A percentile compares a stretch with the other conserved stretches of the same genome.
These are phyloP conservation scores for Epinotia nisella DNA, from an alignment of 2,888 invertebrate genomes.

Conservation along the genomic window DNA sequence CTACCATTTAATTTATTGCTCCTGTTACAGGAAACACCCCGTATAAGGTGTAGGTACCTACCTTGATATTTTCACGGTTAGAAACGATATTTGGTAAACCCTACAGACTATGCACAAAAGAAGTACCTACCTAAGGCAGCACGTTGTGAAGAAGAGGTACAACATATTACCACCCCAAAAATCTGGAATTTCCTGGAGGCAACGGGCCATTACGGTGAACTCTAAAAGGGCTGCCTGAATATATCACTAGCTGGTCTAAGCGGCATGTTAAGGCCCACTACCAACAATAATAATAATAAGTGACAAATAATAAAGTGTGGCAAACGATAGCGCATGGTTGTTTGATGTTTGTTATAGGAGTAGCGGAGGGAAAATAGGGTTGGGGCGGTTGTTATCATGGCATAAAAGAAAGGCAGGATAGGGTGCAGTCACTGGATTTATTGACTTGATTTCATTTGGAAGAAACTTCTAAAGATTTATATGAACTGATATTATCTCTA, in stretches of 20 bases:
- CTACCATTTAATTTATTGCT: no score
- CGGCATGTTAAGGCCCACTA: no score
- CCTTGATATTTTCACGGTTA: slow-evolving; percentile 17
- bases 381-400: slow-evolving; percentile 47
- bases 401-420: slow-evolving; percentile 49
- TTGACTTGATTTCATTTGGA: slow-evolving; percentile 38
- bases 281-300: slow-evolving; percentile 8
- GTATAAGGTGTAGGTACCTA: not conserved
- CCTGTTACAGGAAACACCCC: no score
- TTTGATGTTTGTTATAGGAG: slow-evolving; percentile 58
- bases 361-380: slow-evolving; percentile 49
- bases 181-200: no score
- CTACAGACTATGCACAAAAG: no score
- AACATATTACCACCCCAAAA: no score
- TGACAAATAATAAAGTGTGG: slow-evolving; percentile 53
- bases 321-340: slow-evolving; percentile 45
- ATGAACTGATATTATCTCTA: not conserved
- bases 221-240: no score
- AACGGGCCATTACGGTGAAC: no score
- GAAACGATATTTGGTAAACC: slow-evolving; percentile 47
- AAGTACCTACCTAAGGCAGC: no score
- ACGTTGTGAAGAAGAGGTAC: no score
- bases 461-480: slow-evolving; percentile 38
- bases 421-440: slow-evolving; percentile 50
- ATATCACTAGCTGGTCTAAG: no score